Percentiles rank a stretch among this genome's conserved stretches.
Conservation (phyloP, 2,113 vertebrate genomes). For the Nothocercus julius region DNA sequence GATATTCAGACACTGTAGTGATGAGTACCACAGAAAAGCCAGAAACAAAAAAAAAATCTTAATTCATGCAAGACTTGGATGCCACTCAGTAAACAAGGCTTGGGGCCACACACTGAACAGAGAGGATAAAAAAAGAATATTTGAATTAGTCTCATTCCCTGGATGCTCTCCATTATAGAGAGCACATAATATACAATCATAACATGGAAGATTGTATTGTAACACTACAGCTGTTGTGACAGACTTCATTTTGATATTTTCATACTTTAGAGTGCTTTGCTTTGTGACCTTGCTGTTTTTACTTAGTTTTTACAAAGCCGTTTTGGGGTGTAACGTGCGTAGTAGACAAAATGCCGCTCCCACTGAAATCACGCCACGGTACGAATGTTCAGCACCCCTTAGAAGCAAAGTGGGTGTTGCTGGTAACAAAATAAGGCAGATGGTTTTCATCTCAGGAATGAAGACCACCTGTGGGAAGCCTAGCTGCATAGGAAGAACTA, state of each 20-base stretch:
- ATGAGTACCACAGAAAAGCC: slow-evolving; percentile 60
- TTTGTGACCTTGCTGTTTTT: slow-evolving; percentile 54
- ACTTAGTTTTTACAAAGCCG: slow-evolving; percentile 3
- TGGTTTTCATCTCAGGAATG: not conserved
- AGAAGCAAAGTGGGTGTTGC: not conserved
- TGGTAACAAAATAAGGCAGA: not conserved
- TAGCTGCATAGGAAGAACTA: not conserved
- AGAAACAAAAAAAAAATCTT: slow-evolving; percentile 52
- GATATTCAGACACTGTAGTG: slow-evolving; percentile 34
- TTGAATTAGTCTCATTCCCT: slow-evolving; percentile 59
- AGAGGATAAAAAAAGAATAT: slow-evolving; percentile 55
- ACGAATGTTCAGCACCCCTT: not conserved
- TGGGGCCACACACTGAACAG: slow-evolving; percentile 63
- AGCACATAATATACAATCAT: slow-evolving; percentile 62
- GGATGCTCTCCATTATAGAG: slow-evolving; percentile 61
- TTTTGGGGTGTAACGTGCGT: not conserved
- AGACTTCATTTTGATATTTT: slow-evolving; percentile 56
- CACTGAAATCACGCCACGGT: not conserved
- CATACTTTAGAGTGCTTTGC: not conserved
- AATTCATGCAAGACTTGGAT: slow-evolving; percentile 62
- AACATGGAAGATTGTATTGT: slow-evolving; percentile 63
- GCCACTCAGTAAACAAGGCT: slow-evolving; percentile 65
- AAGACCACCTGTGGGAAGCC: not conserved
- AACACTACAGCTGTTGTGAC: slow-evolving; percentile 63
- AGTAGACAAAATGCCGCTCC: not conserved